A percentile compares a stretch with the other conserved stretches of the same genome.
Evolutionary conservation across 2,888 invertebrate genomes (phyloP).

Genomic region (Metallyticus violacea): DNA sequence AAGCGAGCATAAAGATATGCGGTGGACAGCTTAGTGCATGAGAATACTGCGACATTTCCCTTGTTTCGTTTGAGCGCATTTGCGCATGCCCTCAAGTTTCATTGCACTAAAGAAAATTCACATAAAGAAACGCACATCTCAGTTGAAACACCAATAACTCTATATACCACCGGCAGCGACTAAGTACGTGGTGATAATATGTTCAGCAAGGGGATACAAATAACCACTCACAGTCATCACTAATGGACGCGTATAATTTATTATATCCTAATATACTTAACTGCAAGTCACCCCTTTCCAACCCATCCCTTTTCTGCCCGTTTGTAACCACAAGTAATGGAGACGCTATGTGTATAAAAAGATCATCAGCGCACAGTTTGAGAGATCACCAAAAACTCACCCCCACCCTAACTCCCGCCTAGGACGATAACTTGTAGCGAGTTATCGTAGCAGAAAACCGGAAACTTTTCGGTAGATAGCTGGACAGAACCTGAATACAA

Average conservation of each 20-base stretch:
- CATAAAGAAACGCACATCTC: too few relatives aligned
- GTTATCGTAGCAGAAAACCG: neutral
- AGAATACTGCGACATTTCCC: too few relatives aligned
- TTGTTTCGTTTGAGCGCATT: too few relatives aligned
- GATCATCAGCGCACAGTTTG: neutral
- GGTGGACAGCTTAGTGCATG: too few relatives aligned
- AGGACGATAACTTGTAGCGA: neutral
- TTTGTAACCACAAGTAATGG: conserved; percentile 7
- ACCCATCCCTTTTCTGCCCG: neutral
- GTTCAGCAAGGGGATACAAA: neutral
- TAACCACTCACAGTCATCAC: neutral
- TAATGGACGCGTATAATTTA: neutral
- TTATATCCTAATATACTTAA: neutral
- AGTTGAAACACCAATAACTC: too few relatives aligned
- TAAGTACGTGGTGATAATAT: too few relatives aligned
- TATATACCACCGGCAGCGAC: too few relatives aligned
- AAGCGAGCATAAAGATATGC: too few relatives aligned
- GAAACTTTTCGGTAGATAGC: neutral
- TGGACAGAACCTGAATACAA: neutral
- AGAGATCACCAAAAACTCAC: neutral
- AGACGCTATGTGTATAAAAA: neutral
- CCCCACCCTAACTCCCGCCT: neutral
- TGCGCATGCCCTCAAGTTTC: too few relatives aligned
- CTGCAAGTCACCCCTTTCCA: neutral
- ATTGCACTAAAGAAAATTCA: too few relatives aligned